Percentiles rank a stretch among this genome's conserved stretches.
phyloP scores from a whole-genome alignment of 2,797 vertebrate species.

The Bradypus variegatus region DNA sequence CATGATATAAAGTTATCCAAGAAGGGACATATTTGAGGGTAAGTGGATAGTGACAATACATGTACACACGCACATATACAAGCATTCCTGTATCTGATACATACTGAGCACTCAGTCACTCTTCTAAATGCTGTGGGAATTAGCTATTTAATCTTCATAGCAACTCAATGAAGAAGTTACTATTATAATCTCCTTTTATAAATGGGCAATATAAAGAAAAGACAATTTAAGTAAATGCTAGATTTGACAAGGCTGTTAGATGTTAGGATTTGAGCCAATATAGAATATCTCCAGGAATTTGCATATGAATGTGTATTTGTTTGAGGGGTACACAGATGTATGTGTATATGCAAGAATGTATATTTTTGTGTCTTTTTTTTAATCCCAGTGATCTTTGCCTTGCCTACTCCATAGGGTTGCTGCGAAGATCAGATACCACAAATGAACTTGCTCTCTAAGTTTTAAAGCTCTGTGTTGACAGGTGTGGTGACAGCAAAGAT shows the following conservation, averaged over 20 bases:
- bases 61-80: no score
- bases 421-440: neutral
- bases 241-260: neutral
- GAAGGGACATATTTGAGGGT: neutral
- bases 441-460: no score
- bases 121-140: neutral
- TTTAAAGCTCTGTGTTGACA: neutral
- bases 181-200: neutral
- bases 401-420: neutral
- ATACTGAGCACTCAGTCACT: neutral
- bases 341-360: no score
- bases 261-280: neutral
- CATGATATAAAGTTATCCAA: neutral
- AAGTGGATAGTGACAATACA: neutral
- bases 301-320: neutral
- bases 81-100: no score
- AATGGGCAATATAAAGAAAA: neutral
- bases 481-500: fast-evolving
- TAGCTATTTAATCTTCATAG: neutral
- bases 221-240: neutral
- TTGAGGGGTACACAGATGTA: no score
- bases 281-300: neutral
- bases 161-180: neutral
- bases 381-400: neutral
- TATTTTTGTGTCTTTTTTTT: neutral